Conservation (phyloP, 2,888 invertebrate genomes). For the Pristionchus mayeri region DNA sequence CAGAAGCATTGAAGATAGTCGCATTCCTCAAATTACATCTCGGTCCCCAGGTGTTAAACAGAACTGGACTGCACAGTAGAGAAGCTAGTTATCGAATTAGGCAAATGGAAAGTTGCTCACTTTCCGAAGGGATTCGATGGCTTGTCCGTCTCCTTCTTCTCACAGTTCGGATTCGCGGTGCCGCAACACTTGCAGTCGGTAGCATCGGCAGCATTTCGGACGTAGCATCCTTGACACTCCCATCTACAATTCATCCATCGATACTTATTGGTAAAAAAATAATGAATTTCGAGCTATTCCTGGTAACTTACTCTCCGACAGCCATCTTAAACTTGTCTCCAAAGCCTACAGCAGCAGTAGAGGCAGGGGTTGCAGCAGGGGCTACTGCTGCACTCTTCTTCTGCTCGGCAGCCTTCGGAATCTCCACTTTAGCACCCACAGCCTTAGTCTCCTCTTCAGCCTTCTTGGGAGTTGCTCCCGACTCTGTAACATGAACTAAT, state of each 20-base stretch:
- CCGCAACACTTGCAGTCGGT: constrained; percentile 59
- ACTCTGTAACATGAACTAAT: background rate
- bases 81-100: too few species aligned
- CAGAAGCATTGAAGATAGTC: constrained; percentile 30
- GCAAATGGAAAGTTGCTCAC: background rate
- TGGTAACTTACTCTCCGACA: constrained; percentile 53
- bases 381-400: constrained; percentile 51
- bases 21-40: constrained; percentile 34
- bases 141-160: constrained; percentile 34
- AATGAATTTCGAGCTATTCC: background rate
- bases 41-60: too few species aligned
- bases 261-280: background rate
- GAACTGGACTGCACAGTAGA: too few species aligned
- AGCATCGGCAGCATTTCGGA: constrained; percentile 51
- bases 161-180: constrained; percentile 58
- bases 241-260: constrained; percentile 52
- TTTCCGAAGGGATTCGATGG: constrained; percentile 48
- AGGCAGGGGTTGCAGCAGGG: constrained; percentile 59
- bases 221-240: constrained; percentile 65
- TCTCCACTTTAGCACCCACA: constrained; percentile 50
- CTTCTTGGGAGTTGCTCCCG: constrained; percentile 20
- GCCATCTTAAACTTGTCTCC: constrained; percentile 65
- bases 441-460: constrained; percentile 54
- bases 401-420: constrained; percentile 52
- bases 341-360: constrained; percentile 64